Percentiles rank a stretch among this genome's conserved stretches.
Conservation (phyloP, 2,113 vertebrate genomes). For the Sardina pilchardus region DNA sequence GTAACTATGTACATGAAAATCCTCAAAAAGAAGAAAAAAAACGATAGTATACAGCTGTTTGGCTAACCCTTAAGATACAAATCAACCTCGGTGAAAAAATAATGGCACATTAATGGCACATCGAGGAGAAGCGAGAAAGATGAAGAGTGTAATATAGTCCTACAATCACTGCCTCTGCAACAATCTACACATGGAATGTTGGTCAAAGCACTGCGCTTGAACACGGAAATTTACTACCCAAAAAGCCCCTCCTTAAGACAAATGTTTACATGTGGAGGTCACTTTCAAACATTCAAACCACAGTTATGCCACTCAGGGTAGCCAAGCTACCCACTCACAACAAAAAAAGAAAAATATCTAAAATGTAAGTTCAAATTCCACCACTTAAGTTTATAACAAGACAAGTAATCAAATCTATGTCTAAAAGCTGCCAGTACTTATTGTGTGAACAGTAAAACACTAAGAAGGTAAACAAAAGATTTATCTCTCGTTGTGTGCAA, state of each 20-base stretch:
- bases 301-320: conserved; percentile 73
- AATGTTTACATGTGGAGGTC: conserved; percentile 81
- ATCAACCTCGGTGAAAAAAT: conserved; percentile 60
- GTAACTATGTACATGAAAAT: conserved; percentile 50
- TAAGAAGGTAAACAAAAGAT: conserved; percentile 70
- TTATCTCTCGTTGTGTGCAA: conserved; percentile 88
- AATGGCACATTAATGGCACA: conserved; percentile 90
- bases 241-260: conserved; percentile 79
- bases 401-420: conserved; percentile 82
- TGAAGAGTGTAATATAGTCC: conserved; percentile 79
- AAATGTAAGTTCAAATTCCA: conserved; percentile 67
- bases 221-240: conserved; percentile 72
- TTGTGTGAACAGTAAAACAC: conserved; percentile 71
- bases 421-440: conserved; percentile 86
- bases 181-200: conserved; percentile 91
- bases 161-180: conserved; percentile 93
- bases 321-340: conserved; percentile 69
- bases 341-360: conserved; percentile 63
- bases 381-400: conserved; percentile 75
- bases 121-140: conserved; percentile 84
- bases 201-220: conserved; percentile 72
- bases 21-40: conserved; percentile 32
- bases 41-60: conserved; percentile 35
- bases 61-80: conserved; percentile 46
- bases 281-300: conserved; percentile 89